Evolutionary conservation across 2,888 invertebrate genomes (phyloP).

Genomic region (Malacosoma neustria): DNA sequence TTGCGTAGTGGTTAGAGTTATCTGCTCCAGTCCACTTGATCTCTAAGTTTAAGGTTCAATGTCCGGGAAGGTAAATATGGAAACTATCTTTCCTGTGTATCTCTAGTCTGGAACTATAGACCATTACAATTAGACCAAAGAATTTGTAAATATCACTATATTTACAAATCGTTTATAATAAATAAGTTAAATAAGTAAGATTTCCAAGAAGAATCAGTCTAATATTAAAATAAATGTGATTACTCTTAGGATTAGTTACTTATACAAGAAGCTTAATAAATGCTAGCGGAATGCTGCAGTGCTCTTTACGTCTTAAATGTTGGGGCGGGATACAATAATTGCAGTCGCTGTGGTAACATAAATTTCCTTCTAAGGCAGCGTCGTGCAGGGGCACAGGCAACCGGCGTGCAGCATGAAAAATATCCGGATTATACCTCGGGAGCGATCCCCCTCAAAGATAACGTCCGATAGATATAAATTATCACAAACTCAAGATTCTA

Average conservation of each 20-base stretch:
- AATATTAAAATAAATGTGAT: constrained; percentile 23
- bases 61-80: too few species aligned
- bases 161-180: too few species aligned
- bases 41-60: too few species aligned
- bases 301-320: constrained; percentile 13
- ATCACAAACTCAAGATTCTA: constrained; percentile 63
- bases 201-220: too few species aligned
- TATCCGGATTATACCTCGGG: constrained; percentile 69
- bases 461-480: constrained; percentile 64
- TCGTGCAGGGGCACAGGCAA: constrained; percentile 31
- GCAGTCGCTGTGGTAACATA: constrained; percentile 54
- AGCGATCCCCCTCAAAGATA: constrained; percentile 64
- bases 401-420: constrained; percentile 58
- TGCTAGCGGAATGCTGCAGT: not conserved
- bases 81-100: too few species aligned
- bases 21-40: too few species aligned
- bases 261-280: not conserved
- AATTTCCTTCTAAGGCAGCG: constrained; percentile 51
- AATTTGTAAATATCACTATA: too few species aligned
- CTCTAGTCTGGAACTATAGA: too few species aligned
- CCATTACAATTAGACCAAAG: too few species aligned
- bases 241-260: not conserved
- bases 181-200: too few species aligned
- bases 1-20: too few species aligned
- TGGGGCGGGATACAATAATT: constrained; percentile 49